Conservation (phyloP, 2,797 vertebrate species). For the Helarctos malayanus region DNA sequence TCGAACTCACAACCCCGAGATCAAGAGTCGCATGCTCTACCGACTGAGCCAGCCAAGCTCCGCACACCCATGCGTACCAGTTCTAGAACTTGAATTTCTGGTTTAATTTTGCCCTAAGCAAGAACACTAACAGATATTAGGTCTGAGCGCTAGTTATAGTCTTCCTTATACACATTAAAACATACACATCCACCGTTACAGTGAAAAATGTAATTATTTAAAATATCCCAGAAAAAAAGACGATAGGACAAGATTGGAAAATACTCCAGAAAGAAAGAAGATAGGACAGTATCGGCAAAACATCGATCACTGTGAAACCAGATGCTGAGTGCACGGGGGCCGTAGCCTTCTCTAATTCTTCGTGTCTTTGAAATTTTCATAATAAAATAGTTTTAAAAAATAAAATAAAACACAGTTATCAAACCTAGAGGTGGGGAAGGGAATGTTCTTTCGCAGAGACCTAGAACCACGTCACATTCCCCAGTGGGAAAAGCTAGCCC, state of each 20-base stretch:
- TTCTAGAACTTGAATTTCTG: conserved; percentile 28
- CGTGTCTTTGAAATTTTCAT: neutral
- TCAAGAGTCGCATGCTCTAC: neutral
- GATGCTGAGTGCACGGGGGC: neutral
- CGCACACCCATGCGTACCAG: neutral
- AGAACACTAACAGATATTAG: neutral
- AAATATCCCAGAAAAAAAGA: neutral
- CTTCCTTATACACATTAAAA: neutral
- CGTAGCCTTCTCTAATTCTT: neutral
- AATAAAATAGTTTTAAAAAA: neutral
- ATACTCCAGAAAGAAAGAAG: neutral
- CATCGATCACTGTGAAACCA: neutral
- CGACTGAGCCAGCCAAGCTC: neutral
- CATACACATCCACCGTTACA: neutral
- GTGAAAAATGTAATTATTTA: neutral
- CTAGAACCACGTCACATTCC: neutral
- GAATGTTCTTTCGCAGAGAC: neutral
- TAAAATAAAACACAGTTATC: neutral
- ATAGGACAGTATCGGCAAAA: neutral
- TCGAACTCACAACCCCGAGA: neutral
- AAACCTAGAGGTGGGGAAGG: neutral
- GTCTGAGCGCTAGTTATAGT: neutral
- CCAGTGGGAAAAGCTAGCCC: neutral
- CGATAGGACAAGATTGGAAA: neutral
- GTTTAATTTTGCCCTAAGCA: conserved; percentile 16